Evolutionary conservation across 2,797 vertebrate genomes (phyloP).

Genomic region (Gallirallus australis): DNA sequence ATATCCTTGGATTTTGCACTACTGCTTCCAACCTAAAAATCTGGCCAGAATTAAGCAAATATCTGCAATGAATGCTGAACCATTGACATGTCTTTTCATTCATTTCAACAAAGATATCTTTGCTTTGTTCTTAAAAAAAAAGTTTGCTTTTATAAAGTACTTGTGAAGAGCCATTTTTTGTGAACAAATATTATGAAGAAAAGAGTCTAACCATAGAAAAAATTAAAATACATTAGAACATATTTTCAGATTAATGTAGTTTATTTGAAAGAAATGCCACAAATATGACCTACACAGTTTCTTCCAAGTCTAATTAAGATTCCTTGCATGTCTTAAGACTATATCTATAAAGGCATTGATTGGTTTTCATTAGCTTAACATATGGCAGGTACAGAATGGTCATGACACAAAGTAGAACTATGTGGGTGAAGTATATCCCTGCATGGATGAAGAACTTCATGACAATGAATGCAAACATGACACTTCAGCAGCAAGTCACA

Average conservation of each 20-base stretch:
- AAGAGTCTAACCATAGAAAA: neutral
- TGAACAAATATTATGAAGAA: neutral
- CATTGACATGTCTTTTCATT: neutral
- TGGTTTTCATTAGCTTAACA: neutral
- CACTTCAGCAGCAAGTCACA: neutral
- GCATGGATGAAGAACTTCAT: neutral
- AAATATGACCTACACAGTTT: neutral
- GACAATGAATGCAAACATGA: neutral
- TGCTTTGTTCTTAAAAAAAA: neutral
- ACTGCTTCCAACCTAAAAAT: neutral
- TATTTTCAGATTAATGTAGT: neutral
- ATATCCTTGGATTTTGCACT: neutral
- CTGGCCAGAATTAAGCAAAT: neutral
- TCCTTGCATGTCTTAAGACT: neutral
- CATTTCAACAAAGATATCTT: neutral
- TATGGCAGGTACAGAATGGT: neutral
- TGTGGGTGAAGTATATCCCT: neutral
- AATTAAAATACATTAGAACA: neutral
- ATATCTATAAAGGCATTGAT: neutral
- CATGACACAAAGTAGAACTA: neutral
- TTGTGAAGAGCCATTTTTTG: neutral
- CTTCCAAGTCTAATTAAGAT: neutral
- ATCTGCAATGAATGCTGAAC: neutral
- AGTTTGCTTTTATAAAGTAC: neutral
- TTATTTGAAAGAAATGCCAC: neutral